These are phyloP conservation scores for Bhutanitis thaidina DNA, from an alignment of 2,888 invertebrate species.

Conservation along the genomic window DNA sequence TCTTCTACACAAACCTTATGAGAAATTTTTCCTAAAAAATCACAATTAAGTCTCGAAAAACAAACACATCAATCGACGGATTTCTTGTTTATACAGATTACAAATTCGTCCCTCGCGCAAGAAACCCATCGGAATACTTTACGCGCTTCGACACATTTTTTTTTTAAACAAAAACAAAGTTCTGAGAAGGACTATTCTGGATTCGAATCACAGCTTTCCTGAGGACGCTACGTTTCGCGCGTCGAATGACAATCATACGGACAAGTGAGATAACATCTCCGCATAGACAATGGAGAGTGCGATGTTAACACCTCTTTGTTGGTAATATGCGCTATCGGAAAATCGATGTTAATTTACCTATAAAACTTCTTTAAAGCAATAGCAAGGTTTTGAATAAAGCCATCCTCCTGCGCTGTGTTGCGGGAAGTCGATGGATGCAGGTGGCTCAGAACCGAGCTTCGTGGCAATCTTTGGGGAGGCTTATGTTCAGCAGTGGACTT, in stretches of 20 bases:
- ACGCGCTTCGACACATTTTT: constrained; percentile 56
- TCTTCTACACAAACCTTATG: too few relatives aligned
- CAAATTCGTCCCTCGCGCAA: constrained; percentile 37
- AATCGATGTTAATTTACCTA: constrained; percentile 1
- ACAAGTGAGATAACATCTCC: constrained; percentile 37
- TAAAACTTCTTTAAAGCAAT: neutral
- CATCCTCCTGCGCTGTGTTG: too few relatives aligned
- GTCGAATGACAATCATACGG: constrained; percentile 45
- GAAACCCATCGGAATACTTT: constrained; percentile 42
- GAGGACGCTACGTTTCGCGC: constrained; percentile 23
- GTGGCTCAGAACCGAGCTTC: too few relatives aligned
- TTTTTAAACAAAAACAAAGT: constrained; percentile 30
- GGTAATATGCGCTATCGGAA: constrained; percentile 3
- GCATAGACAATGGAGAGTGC: constrained; percentile 28
- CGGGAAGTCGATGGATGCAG: too few relatives aligned
- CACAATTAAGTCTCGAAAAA: constrained; percentile 2
- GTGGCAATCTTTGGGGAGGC: too few relatives aligned
- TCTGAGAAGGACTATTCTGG: constrained; percentile 51
- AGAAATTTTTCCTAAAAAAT: too few relatives aligned
- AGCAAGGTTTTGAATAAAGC: too few relatives aligned
- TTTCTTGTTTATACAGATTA: constrained; percentile 23
- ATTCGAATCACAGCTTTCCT: constrained; percentile 49
- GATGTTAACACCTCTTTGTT: constrained; percentile 29
- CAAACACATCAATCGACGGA: constrained; percentile 11
- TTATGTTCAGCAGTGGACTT: too few relatives aligned